Conservation (phyloP, 2,888 invertebrate genomes). For the Margaritifera margaritifera region DNA sequence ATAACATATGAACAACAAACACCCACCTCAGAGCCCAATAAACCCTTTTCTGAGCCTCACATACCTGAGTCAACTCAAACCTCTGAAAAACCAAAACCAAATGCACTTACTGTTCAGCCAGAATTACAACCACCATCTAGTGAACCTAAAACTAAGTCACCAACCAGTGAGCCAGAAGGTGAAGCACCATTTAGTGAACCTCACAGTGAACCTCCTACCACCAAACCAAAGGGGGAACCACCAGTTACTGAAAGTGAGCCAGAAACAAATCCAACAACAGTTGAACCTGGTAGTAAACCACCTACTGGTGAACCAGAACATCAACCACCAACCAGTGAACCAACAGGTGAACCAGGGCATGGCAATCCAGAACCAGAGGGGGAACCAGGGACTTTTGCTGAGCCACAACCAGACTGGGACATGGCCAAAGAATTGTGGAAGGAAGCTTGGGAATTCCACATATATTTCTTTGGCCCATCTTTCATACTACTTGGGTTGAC, state of each 20-base stretch:
- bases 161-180: slow-evolving; percentile 5
- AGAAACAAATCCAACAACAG: slow-evolving; percentile 9
- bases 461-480: slow-evolving; percentile 88
- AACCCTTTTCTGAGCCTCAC: slow-evolving; percentile 20
- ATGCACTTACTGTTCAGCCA: slow-evolving; percentile 37
- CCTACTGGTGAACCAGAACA: slow-evolving; percentile 8
- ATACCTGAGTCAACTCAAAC: slow-evolving; percentile 11
- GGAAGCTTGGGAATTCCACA: slow-evolving; percentile 92
- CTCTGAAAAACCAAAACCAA: slow-evolving; percentile 9
- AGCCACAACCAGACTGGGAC: slow-evolving; percentile 67
- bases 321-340: slow-evolving; percentile 2
- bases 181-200: slow-evolving; percentile 19
- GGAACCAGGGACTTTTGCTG: slow-evolving; percentile 47
- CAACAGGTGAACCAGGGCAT: slow-evolving; percentile 12
- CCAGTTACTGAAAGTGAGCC: slow-evolving; percentile 12
- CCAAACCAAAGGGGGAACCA: slow-evolving; percentile 14
- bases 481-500: slow-evolving; percentile 89
- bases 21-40: slow-evolving; percentile 5
- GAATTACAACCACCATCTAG: slow-evolving; percentile 8
- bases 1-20: slow-evolving; percentile 10
- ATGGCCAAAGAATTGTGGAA: slow-evolving; percentile 72
- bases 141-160: slow-evolving; percentile 8
- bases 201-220: slow-evolving; percentile 13
- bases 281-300: slow-evolving; percentile 7
- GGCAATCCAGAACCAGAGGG: slow-evolving; percentile 23